Base-by-base conservation (phyloP, 2,113 vertebrate genomes). In the Seriola rivoliana region DNA sequence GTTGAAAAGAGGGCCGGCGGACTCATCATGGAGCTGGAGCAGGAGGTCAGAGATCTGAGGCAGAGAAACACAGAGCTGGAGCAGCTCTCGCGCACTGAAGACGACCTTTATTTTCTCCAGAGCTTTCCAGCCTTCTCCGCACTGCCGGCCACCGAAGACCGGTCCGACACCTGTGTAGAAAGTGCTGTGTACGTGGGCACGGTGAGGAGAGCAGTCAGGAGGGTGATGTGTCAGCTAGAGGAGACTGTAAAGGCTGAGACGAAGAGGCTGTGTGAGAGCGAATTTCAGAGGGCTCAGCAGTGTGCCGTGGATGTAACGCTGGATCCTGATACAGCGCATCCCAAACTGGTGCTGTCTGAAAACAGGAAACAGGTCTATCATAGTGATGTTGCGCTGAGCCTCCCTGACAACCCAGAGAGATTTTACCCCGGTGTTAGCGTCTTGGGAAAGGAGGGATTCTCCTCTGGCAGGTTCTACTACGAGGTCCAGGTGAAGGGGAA, bases 401-500 rank as follows among this genome's bases (percentile, higher is more conserved):
- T 89, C 14, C 85, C 88, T 0, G 85, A 93, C 81, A 77, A 78
- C 50, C 85, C 92, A 0, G 42, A 88, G 42, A 92, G 93, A 38
- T 96, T 95, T 46, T 93, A 95, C 85, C 72, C 89, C 0, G 88
- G 92, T 0, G 75, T 91, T 23, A 91, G 93, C 1, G 73, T 95
- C n/a, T 62, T 95, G 85, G 95, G 90, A 19, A 92, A 80, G 82
- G 85, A 93, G 63, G 81, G 88, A 12, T 93, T 94, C 73, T 84
- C 77, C 40, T 87, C 80, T 0, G 90, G 94, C 8, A 93, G 90
- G 66, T 83, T 93, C 19, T 96, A 94, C 82, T 95, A 84, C 62
- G 94, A 93, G 42, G 94, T 95, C 8, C 85, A 91, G 63, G 92
- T 95, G 63, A 87, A 87, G 14, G 90, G 85, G 50, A 95, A 95